Evolutionary conservation across 2,113 vertebrate genomes (phyloP).

Genomic region (Chelonoidis abingdonii): DNA sequence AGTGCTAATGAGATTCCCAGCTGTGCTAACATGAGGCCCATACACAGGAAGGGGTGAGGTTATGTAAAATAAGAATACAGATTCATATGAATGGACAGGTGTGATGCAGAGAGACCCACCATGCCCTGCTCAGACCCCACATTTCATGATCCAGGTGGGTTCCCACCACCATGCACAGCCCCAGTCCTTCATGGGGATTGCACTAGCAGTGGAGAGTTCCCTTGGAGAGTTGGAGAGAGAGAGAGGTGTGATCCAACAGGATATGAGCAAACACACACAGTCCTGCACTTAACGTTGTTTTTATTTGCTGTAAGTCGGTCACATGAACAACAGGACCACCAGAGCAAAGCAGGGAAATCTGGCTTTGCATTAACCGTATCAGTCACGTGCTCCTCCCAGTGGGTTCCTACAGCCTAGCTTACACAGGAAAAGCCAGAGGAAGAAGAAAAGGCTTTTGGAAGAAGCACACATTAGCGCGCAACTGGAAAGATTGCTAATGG

Average conservation of each 20-base stretch:
- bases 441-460: neutral
- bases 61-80: neutral
- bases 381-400: neutral
- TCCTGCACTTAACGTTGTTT: fast-evolving
- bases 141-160: neutral
- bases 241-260: neutral
- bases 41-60: neutral
- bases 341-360: neutral
- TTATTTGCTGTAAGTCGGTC: neutral
- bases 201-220: neutral
- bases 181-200: neutral
- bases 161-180: neutral
- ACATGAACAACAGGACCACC: neutral
- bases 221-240: neutral
- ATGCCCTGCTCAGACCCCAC: fast-evolving
- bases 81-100: neutral
- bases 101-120: fast-evolving
- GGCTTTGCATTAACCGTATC: neutral
- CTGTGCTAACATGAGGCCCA: neutral
- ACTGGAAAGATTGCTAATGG: fast-evolving
- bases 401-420: neutral
- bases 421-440: neutral
- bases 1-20: no score
- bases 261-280: fast-evolving
- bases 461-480: fast-evolving